Conservation (phyloP, 2,888 invertebrate genomes). For the Microctonus aethiopoides region DNA sequence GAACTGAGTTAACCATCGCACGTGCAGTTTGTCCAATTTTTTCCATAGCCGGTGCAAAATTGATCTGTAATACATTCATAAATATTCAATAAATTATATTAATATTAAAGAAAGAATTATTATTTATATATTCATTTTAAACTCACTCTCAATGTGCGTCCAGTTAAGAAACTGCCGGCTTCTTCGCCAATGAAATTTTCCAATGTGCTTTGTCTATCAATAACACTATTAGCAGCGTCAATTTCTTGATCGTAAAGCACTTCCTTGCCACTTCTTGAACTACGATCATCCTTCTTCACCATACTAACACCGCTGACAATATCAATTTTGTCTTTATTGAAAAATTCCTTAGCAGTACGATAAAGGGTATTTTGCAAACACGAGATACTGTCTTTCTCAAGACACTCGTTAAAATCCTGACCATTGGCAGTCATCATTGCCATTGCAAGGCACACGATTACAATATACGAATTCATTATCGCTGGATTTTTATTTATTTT, state of each 20-base stretch:
- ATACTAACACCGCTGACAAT: slow-evolving; percentile 71
- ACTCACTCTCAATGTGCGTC: slow-evolving; percentile 67
- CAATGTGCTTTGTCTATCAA: slow-evolving; percentile 70
- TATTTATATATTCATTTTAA: not conserved
- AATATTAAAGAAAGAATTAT: not conserved
- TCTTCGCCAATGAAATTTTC: slow-evolving; percentile 71
- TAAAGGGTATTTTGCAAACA: slow-evolving; percentile 73
- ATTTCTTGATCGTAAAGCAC: slow-evolving; percentile 68
- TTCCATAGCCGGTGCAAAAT: slow-evolving; percentile 62
- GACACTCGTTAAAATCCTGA: slow-evolving; percentile 70
- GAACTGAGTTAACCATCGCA: slow-evolving; percentile 69
- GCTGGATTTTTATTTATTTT: slow-evolving; percentile 3
- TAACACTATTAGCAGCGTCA: slow-evolving; percentile 68
- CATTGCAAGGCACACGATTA: slow-evolving; percentile 50
- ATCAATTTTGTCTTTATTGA: slow-evolving; percentile 71
- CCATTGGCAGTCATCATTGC: slow-evolving; percentile 52
- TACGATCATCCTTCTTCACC: slow-evolving; percentile 62
- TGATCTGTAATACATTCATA: slow-evolving; percentile 52
- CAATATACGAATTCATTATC: slow-evolving; percentile 41
- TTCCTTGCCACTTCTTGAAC: slow-evolving; percentile 67
- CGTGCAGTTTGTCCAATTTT: slow-evolving; percentile 64
- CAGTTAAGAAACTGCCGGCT: slow-evolving; percentile 70
- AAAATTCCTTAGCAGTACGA: slow-evolving; percentile 72
- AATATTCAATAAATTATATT: not conserved
- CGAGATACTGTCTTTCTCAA: slow-evolving; percentile 73